Evolutionary conservation across 1,140 invertebrate species (phyloP).

Genomic region (Psix sp.): DNA sequence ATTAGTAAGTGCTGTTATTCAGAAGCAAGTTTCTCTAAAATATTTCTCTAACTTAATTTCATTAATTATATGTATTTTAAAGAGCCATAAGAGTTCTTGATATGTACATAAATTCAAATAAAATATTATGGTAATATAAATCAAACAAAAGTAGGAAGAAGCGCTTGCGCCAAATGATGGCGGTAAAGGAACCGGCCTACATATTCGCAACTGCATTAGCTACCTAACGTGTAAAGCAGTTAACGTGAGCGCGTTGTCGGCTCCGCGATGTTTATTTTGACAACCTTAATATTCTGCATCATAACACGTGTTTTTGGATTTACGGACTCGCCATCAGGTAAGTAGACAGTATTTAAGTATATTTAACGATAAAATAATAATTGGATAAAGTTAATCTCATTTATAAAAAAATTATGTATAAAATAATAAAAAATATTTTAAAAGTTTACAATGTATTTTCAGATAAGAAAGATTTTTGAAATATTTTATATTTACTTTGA

Average conservation of each 20-base stretch:
- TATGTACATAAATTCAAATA: too few relatives aligned
- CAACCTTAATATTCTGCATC: conserved; percentile 67
- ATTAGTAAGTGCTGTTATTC: too few relatives aligned
- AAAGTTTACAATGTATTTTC: too few relatives aligned
- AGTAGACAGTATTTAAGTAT: conserved; percentile 36
- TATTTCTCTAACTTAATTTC: too few relatives aligned
- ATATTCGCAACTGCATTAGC: conserved; percentile 49
- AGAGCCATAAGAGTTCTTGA: too few relatives aligned
- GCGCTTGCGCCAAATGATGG: conserved; percentile 59
- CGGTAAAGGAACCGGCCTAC: conserved; percentile 62
- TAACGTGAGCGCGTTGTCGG: conserved; percentile 73
- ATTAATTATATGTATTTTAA: too few relatives aligned
- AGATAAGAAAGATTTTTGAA: too few relatives aligned
- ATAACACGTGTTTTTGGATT: conserved; percentile 68
- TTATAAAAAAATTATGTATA: neutral
- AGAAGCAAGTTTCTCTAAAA: too few relatives aligned
- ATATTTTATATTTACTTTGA: too few relatives aligned
- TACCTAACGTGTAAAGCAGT: conserved; percentile 67
- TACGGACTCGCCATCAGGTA: conserved; percentile 73
- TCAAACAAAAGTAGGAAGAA: too few relatives aligned
- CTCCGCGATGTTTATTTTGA: conserved; percentile 71
- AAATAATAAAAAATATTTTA: neutral
- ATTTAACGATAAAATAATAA: too few relatives aligned
- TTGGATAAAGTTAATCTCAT: conserved; percentile 1
- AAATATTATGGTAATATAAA: too few relatives aligned